A percentile compares a stretch with the other conserved stretches of the same genome.
Conservation (phyloP, 1,140 invertebrate genomes). For the Bradysia coprophila region DNA sequence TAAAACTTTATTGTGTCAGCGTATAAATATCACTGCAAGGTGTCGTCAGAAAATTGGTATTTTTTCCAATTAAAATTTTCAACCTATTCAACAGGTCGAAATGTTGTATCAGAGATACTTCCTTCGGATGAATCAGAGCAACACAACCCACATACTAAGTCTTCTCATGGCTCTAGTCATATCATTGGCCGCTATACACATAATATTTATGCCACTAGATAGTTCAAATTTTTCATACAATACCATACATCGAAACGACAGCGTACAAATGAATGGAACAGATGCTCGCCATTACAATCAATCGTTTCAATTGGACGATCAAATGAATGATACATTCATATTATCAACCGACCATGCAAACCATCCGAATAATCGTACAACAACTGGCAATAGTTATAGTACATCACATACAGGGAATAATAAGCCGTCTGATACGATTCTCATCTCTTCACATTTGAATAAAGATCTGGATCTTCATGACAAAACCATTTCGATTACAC, state of each 20-base stretch:
- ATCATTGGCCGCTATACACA: conserved; percentile 35
- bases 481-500: too few relatives aligned
- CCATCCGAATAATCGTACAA: neutral
- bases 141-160: conserved; percentile 64
- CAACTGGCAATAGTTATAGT: neutral
- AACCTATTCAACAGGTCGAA: conserved; percentile 44
- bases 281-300: too few relatives aligned
- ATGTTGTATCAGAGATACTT: conserved; percentile 84
- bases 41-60: neutral
- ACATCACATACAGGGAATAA: too few relatives aligned
- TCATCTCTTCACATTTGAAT: too few relatives aligned
- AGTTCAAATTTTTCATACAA: neutral
- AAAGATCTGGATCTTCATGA: too few relatives aligned
- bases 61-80: neutral
- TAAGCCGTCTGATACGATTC: too few relatives aligned
- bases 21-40: too few relatives aligned
- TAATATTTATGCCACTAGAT: conserved; percentile 23
- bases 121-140: conserved; percentile 79
- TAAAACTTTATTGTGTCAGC: too few relatives aligned
- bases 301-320: neutral
- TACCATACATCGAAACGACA: neutral
- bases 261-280: too few relatives aligned
- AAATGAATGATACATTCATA: neutral
- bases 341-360: neutral
- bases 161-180: conserved; percentile 50